phyloP scores from a whole-genome alignment of 2,113 vertebrate genomes.

The Caretta caretta region DNA sequence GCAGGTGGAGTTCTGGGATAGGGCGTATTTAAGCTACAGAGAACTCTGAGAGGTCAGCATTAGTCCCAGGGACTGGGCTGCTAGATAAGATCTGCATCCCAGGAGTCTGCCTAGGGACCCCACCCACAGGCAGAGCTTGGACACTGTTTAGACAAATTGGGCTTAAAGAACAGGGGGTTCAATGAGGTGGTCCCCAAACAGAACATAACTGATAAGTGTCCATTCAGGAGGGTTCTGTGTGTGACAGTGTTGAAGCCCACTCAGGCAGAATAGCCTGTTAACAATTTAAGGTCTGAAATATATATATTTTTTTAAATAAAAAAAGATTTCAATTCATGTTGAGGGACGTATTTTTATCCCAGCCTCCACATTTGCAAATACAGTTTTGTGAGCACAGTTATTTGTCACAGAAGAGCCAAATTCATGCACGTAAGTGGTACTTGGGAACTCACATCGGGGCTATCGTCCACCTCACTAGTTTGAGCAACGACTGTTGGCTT shows the following conservation, averaged over 20 bases:
- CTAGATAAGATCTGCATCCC: too few relatives aligned
- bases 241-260: background rate
- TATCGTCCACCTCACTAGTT: background rate
- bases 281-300: background rate
- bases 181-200: background rate
- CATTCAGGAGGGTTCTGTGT: background rate
- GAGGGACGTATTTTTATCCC: background rate
- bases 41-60: too few relatives aligned
- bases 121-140: too few relatives aligned
- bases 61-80: too few relatives aligned
- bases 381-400: background rate
- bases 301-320: background rate
- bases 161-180: too few relatives aligned
- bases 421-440: background rate
- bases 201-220: background rate
- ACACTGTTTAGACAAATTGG: too few relatives aligned
- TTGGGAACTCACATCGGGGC: background rate
- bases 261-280: background rate
- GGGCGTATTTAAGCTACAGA: background rate
- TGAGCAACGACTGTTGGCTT: background rate
- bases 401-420: background rate
- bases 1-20: too few relatives aligned
- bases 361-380: background rate
- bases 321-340: background rate
- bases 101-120: too few relatives aligned